Conservation (phyloP, 2,113 vertebrate species). For the Poeciliopsis turrubarensis region DNA sequence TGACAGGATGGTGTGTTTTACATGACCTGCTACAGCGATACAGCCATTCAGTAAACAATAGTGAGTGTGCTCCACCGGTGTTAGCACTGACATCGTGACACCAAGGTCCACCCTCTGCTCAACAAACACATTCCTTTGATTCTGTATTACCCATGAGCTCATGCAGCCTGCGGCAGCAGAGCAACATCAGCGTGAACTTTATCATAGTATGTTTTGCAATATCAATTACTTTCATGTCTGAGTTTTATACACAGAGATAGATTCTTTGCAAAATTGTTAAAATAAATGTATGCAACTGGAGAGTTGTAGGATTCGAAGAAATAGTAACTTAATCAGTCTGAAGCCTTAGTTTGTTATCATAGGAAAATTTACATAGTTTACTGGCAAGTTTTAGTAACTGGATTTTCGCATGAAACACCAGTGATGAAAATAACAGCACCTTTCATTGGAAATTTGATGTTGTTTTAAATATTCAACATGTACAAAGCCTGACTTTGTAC, state of each 20-base stretch:
- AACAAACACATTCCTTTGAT: slow-evolving; percentile 67
- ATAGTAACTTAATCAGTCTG: no score
- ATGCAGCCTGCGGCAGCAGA: slow-evolving; percentile 56
- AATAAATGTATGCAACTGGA: not conserved
- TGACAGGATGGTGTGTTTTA: slow-evolving; percentile 39
- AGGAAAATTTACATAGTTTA: no score
- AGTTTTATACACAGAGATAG: slow-evolving; percentile 30
- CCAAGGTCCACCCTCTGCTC: slow-evolving; percentile 57
- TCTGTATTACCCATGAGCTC: slow-evolving; percentile 71
- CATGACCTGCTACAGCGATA: slow-evolving; percentile 31
- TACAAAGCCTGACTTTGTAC: no score
- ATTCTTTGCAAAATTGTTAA: slow-evolving; percentile 15
- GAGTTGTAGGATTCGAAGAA: no score
- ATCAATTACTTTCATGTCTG: slow-evolving; percentile 72
- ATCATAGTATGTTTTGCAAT: slow-evolving; percentile 64
- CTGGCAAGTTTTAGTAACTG: no score
- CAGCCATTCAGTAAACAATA: slow-evolving; percentile 46
- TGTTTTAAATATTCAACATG: no score
- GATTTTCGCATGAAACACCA: no score
- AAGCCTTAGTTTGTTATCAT: no score
- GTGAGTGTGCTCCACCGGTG: slow-evolving; percentile 49
- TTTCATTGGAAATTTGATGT: no score
- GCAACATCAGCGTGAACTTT: slow-evolving; percentile 66
- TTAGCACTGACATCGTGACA: slow-evolving; percentile 51
- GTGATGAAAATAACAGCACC: no score